Conservation (phyloP, 2,113 vertebrate species). For the Bubo scandiacus region DNA sequence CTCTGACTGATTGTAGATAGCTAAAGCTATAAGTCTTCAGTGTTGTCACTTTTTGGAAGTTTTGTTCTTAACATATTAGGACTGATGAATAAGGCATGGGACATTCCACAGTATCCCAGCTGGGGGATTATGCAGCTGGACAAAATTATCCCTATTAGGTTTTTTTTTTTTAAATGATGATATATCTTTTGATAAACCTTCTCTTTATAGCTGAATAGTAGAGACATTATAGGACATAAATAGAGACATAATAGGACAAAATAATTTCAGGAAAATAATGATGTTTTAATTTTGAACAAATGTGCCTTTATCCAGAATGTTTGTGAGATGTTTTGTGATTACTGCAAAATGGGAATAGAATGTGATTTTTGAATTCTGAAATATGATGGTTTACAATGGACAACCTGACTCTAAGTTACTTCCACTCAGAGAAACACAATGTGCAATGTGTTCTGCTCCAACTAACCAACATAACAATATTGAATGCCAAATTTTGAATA, state of each 20-base stretch:
- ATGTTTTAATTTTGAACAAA: slow-evolving; percentile 9
- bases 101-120: neutral
- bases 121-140: slow-evolving; percentile 16
- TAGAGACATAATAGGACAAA: neutral
- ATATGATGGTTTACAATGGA: neutral
- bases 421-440: neutral
- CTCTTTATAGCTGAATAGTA: neutral
- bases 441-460: neutral
- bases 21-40: neutral
- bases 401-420: neutral
- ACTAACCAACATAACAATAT: neutral
- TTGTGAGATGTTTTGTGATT: neutral
- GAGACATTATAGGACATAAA: neutral
- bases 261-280: slow-evolving; percentile 8
- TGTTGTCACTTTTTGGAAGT: neutral
- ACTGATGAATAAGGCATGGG: slow-evolving; percentile 36
- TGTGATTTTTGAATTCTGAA: slow-evolving; percentile 8
- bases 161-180: neutral
- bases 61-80: neutral
- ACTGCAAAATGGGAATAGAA: neutral
- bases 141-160: slow-evolving; percentile 22
- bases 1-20: neutral
- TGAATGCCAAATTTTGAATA: slow-evolving; percentile 30
- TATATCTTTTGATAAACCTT: slow-evolving; percentile 40
- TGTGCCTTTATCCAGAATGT: neutral